These are phyloP conservation scores for Myotis brandtii DNA, from an alignment of 2,113 vertebrate species.

Conservation along the genomic window DNA sequence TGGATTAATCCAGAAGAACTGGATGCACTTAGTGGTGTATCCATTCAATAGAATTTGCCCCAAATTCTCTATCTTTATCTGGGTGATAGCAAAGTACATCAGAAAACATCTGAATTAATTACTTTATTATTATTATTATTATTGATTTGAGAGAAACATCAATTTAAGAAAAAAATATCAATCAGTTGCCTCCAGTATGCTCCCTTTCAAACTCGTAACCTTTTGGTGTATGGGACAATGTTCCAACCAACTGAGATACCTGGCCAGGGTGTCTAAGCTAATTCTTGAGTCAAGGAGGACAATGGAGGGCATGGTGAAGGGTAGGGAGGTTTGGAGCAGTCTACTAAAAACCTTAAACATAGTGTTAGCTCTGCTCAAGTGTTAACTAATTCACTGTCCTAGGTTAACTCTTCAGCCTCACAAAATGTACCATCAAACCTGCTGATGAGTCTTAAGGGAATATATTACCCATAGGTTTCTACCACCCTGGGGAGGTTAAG, in stretches of 20 bases:
- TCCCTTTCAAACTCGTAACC: no score
- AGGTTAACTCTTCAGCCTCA: background rate
- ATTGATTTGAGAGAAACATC: no score
- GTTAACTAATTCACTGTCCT: background rate
- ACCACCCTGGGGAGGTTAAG: background rate
- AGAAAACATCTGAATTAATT: background rate
- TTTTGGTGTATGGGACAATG: no score
- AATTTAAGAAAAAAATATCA: no score
- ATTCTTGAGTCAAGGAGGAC: background rate
- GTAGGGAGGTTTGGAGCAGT: background rate
- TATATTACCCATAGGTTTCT: background rate
- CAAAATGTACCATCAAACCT: background rate
- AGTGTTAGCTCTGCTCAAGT: background rate
- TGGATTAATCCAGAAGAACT: conserved; percentile 12
- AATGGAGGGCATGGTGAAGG: background rate
- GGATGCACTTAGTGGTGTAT: background rate
- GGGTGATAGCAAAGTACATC: background rate
- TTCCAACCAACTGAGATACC: no score
- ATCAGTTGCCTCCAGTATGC: no score
- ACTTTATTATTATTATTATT: background rate
- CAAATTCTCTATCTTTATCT: background rate
- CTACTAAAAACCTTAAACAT: background rate
- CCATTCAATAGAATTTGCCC: background rate
- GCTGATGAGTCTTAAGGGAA: background rate
- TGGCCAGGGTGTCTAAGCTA: background rate